A percentile compares a stretch with the other conserved stretches of the same genome.
phyloP scores from a whole-genome alignment of 2,888 invertebrate species.

The Acronicta alni region DNA sequence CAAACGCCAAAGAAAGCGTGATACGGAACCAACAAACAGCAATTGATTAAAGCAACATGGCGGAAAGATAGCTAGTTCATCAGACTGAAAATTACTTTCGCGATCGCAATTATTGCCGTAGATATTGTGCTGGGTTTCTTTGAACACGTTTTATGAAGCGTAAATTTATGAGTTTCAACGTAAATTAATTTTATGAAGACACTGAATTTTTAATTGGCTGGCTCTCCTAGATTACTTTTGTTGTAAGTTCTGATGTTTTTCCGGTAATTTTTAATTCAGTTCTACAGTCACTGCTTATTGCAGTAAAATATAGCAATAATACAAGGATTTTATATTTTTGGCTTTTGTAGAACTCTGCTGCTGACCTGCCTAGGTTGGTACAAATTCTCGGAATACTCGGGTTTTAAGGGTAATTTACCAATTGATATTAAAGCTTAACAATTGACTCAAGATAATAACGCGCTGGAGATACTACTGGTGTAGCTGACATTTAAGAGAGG shows the following conservation, averaged over 20 bases:
- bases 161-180: not conserved
- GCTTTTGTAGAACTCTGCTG: too few species aligned
- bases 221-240: not conserved
- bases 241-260: not conserved
- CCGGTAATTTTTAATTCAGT: not conserved
- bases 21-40: constrained; percentile 17
- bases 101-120: constrained; percentile 2
- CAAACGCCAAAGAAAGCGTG: too few species aligned
- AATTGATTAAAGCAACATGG: constrained; percentile 38
- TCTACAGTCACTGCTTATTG: too few species aligned
- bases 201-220: not conserved
- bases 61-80: constrained; percentile 41
- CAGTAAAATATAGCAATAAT: too few species aligned
- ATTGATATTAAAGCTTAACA: too few species aligned
- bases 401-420: too few species aligned
- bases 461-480: too few species aligned
- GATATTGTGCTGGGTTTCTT: not conserved
- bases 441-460: too few species aligned
- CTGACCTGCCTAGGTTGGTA: too few species aligned
- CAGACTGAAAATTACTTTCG: constrained; percentile 13
- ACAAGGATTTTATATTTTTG: too few species aligned
- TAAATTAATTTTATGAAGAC: not conserved
- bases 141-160: constrained; percentile 1
- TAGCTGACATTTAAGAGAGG: too few species aligned
- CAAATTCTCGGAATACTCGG: too few species aligned